A percentile compares a stretch with the other conserved stretches of the same genome.
Conservation (phyloP, 2,888 invertebrate genomes). For the Agrotis exclamationis region DNA sequence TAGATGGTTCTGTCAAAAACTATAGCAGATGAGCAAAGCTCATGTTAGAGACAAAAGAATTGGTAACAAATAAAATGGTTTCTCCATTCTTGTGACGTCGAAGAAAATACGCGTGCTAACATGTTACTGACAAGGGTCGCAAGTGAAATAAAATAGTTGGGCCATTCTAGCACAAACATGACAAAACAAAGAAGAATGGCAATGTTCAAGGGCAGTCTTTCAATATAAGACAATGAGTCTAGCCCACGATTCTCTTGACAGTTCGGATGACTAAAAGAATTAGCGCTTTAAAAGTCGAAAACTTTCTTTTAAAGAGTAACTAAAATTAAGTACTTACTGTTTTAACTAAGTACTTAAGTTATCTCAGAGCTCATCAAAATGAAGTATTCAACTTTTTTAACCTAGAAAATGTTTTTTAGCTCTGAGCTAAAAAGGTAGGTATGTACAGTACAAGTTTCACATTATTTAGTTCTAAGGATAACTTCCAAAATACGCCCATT, state of each 20-base stretch:
- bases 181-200: slow-evolving; percentile 2
- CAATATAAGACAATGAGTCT: slow-evolving; percentile 18
- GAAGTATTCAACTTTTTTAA: slow-evolving; percentile 34
- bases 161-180: slow-evolving; percentile 11
- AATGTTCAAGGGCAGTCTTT: not conserved
- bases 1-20: not conserved
- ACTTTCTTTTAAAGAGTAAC: slow-evolving; percentile 16
- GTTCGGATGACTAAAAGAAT: slow-evolving; percentile 6
- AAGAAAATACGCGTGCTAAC: slow-evolving; percentile 23
- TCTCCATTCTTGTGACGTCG: not conserved
- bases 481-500: slow-evolving; percentile 66
- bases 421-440: slow-evolving; percentile 23
- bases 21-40: not conserved
- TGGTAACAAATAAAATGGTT: slow-evolving; percentile 1
- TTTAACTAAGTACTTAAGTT: slow-evolving; percentile 22
- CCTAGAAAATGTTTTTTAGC: slow-evolving; percentile 25
- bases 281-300: not conserved
- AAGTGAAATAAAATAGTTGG: slow-evolving; percentile 11
- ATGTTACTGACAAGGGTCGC: slow-evolving; percentile 30
- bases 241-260: not conserved
- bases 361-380: slow-evolving; percentile 23
- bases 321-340: slow-evolving; percentile 22
- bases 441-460: slow-evolving; percentile 41
- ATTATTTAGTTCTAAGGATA: slow-evolving; percentile 59
- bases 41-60: not conserved